phyloP scores from a whole-genome alignment of 2,113 vertebrate genomes.

The Corapipo altera region DNA sequence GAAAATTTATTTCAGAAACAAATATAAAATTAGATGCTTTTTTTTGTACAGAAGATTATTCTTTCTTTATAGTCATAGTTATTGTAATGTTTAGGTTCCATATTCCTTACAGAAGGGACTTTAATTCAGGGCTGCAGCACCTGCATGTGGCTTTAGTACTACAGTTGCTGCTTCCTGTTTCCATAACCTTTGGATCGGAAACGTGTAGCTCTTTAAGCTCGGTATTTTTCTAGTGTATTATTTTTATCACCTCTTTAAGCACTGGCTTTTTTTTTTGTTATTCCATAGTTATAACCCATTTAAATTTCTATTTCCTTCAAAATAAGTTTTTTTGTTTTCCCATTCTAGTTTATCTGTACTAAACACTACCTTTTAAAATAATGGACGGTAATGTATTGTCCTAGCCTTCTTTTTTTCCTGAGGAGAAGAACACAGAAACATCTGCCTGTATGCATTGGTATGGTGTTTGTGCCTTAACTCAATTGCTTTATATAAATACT shows the following conservation, averaged over 20 bases:
- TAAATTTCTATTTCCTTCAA: neutral
- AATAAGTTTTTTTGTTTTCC: neutral
- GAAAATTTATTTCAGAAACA: constrained; percentile 9
- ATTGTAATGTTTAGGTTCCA: neutral
- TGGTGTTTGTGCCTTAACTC: neutral
- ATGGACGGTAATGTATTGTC: neutral
- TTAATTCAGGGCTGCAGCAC: constrained; percentile 35
- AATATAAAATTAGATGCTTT: constrained; percentile 8
- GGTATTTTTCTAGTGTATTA: neutral
- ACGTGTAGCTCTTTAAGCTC: neutral
- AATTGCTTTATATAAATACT: neutral
- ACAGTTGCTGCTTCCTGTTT: constrained; percentile 1
- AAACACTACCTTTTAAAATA: neutral
- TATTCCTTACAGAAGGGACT: neutral
- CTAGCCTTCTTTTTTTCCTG: neutral
- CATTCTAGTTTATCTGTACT: neutral
- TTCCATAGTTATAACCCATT: neutral
- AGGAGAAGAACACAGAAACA: neutral
- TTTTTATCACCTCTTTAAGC: neutral
- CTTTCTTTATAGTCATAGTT: neutral
- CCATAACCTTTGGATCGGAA: neutral
- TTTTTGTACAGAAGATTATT: neutral
- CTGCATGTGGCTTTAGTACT: constrained; percentile 47
- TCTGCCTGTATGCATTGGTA: neutral
- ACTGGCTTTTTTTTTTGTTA: neutral